Conservation (phyloP, 2,113 vertebrate species). For the Parus major region DNA sequence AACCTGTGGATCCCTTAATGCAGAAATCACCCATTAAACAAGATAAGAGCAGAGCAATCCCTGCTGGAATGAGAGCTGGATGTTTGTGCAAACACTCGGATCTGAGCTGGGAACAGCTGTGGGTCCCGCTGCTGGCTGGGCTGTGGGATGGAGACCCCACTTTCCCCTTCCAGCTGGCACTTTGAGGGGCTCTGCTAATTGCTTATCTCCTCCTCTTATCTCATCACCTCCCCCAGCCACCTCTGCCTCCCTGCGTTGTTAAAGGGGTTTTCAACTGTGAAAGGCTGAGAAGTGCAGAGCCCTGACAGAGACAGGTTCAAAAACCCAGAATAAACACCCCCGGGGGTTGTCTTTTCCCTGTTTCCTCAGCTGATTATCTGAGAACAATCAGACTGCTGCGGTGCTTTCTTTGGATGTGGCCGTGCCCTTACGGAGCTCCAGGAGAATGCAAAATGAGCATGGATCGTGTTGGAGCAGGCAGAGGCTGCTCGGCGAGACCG, state of each 20-base stretch:
- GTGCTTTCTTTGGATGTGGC: conserved; percentile 51
- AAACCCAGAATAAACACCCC: conserved; percentile 15
- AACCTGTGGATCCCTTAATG: conserved; percentile 42
- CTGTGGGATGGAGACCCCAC: background rate
- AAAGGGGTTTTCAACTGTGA: conserved; percentile 29
- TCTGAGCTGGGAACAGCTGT: background rate
- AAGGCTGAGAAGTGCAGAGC: background rate
- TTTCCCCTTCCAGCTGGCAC: background rate
- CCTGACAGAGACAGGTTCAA: background rate
- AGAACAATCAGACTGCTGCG: conserved; percentile 26
- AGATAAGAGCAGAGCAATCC: conserved; percentile 25
- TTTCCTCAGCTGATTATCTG: conserved; percentile 60
- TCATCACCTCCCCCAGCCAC: background rate
- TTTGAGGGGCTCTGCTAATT: background rate
- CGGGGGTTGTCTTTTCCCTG: conserved; percentile 47
- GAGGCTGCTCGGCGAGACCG: background rate
- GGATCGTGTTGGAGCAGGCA: conserved; percentile 39
- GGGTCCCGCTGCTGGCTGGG: background rate
- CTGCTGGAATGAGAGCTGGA: background rate
- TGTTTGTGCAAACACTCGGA: background rate
- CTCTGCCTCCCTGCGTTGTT: background rate
- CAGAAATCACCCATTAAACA: conserved; percentile 59
- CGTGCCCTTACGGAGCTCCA: background rate
- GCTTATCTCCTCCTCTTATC: conserved; percentile 32
- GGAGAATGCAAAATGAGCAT: background rate